phyloP scores from a whole-genome alignment of 2,113 vertebrate genomes.

The Leucosticte australis region DNA sequence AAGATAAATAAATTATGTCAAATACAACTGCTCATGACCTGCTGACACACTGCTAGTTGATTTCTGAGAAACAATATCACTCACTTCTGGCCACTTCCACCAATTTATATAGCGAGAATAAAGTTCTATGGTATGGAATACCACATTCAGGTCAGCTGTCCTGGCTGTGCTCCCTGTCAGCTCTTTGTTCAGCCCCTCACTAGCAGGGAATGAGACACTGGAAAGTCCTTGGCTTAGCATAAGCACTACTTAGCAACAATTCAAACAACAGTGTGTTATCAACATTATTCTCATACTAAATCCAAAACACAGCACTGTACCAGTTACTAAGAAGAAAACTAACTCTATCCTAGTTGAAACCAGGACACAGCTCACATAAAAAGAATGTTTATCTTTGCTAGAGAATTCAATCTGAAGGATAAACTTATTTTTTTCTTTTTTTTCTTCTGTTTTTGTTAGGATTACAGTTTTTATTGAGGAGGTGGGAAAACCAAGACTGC shows the following conservation, averaged over 20 bases:
- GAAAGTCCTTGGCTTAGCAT: not conserved
- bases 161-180: not conserved
- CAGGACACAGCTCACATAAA: not conserved
- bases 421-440: rapidly evolving
- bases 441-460: not conserved
- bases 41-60: not conserved
- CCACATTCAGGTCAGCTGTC: not conserved
- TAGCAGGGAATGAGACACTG: not conserved
- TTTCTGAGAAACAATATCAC: not conserved
- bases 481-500: not conserved
- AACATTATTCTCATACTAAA: not conserved
- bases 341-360: not conserved
- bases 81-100: not conserved
- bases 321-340: not conserved
- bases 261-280: not conserved
- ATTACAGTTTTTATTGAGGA: not conserved
- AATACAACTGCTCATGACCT: not conserved
- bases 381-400: not conserved
- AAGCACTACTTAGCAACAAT: not conserved
- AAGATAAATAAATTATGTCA: not conserved
- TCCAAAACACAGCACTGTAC: not conserved
- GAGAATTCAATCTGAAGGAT: not conserved
- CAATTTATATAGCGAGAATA: not conserved
- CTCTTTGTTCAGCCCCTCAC: not conserved
- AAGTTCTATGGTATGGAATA: not conserved